These are phyloP conservation scores for Pararge aegeria DNA, from an alignment of 1,140 invertebrate species.

Conservation along the genomic window DNA sequence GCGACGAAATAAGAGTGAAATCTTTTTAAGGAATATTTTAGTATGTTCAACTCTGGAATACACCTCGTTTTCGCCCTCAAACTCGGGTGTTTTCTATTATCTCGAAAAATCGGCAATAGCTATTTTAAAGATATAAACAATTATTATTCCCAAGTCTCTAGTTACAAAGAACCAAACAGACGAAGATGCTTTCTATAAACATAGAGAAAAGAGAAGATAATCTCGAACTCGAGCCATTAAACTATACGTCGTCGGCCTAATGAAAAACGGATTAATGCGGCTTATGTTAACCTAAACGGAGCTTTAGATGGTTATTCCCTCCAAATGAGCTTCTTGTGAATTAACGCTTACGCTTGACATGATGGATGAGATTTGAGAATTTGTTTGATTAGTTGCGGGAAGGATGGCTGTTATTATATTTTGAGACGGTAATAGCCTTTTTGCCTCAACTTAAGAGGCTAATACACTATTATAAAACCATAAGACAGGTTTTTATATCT, in stretches of 20 bases:
- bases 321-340: conserved; percentile 61
- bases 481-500: background rate
- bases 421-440: conserved; percentile 48
- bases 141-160: too few relatives aligned
- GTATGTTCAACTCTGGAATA: too few relatives aligned
- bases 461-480: conserved; percentile 12
- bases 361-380: conserved; percentile 71
- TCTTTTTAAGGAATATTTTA: too few relatives aligned
- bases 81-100: too few relatives aligned
- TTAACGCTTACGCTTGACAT: conserved; percentile 57
- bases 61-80: too few relatives aligned
- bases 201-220: too few relatives aligned
- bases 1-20: too few relatives aligned
- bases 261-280: conserved; percentile 41
- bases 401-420: conserved; percentile 47
- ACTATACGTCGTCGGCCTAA: conserved; percentile 14
- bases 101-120: background rate
- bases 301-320: conserved; percentile 45
- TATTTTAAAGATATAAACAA: background rate
- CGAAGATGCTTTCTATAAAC: too few relatives aligned
- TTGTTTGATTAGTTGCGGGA: conserved; percentile 68
- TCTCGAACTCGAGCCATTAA: background rate
- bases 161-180: too few relatives aligned
- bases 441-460: conserved; percentile 27
- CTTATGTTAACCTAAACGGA: conserved; percentile 41